Percentiles rank a stretch among this genome's conserved stretches.
Evolutionary conservation across 1,140 invertebrate species (phyloP).

Genomic region (Brachionus calyciflorus): DNA sequence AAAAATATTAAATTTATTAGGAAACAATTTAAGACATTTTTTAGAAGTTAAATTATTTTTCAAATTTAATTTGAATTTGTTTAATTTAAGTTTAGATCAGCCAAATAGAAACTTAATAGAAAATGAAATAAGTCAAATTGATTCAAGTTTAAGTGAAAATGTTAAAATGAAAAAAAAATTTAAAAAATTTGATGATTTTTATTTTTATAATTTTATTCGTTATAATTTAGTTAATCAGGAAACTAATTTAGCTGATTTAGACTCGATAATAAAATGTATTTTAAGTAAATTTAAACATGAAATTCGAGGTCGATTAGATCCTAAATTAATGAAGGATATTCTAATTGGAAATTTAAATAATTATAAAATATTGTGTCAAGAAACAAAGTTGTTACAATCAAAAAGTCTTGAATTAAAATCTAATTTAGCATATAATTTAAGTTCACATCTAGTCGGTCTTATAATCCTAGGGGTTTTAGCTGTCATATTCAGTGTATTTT

Average conservation of each 20-base stretch:
- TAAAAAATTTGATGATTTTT: background rate
- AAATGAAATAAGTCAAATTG: no score
- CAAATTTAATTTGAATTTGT: constrained; percentile 11
- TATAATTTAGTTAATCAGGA: background rate
- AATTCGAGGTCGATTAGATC: background rate
- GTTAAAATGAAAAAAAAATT: background rate
- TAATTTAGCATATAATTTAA: background rate
- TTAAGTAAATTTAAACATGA: background rate
- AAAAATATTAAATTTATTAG: background rate
- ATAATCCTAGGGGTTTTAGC: background rate
- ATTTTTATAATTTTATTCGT: background rate
- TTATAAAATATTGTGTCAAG: background rate
- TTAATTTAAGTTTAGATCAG: background rate
- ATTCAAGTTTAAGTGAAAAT: no score
- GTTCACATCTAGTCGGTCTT: background rate
- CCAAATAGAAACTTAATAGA: background rate
- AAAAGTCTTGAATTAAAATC: background rate
- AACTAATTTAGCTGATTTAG: background rate
- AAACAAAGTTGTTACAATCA: background rate
- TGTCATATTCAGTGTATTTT: background rate
- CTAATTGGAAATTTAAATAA: background rate
- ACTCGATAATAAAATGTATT: background rate
- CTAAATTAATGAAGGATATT: background rate
- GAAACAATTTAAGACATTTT: constrained; percentile 7
- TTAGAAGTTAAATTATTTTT: background rate